Conservation (phyloP, 1,140 invertebrate species). For the Drosophila nebulosa region DNA sequence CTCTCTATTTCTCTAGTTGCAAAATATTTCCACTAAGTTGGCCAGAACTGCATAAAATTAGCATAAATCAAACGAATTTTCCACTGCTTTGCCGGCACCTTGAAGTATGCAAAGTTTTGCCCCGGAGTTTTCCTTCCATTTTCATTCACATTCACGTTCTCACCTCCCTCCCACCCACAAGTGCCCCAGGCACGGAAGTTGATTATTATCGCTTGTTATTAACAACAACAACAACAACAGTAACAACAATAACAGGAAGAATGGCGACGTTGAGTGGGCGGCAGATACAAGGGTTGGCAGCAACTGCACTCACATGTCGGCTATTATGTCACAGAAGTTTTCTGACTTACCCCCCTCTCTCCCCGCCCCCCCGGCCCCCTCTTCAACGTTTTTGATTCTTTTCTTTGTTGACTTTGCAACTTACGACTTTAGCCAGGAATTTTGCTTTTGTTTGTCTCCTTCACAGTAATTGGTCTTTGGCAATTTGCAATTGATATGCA, state of each 20-base stretch:
- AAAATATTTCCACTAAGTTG: slow-evolving; percentile 6
- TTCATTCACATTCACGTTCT: background rate
- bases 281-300: background rate
- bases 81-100: slow-evolving; percentile 36
- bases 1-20: background rate
- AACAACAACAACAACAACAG: slow-evolving; percentile 70
- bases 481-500: slow-evolving; percentile 50
- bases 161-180: slow-evolving; percentile 18
- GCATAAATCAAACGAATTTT: slow-evolving; percentile 61
- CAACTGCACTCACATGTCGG: slow-evolving; percentile 27
- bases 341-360: slow-evolving; percentile 7
- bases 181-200: slow-evolving; percentile 69
- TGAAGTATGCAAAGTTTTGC: slow-evolving; percentile 58
- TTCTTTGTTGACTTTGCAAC: slow-evolving; percentile 1
- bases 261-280: background rate
- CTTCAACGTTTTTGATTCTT: background rate
- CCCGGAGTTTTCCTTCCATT: slow-evolving; percentile 21
- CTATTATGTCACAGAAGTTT: slow-evolving; percentile 55
- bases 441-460: background rate
- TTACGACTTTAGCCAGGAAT: slow-evolving; percentile 5
- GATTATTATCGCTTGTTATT: slow-evolving; percentile 80
- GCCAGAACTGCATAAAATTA: slow-evolving; percentile 57
- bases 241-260: slow-evolving; percentile 39
- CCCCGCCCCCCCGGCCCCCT: no score
- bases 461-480: slow-evolving; percentile 36